Percentiles rank a stretch among this genome's conserved stretches.
Conservation (phyloP, 2,797 vertebrate species). For the Brachyrhaphis roseni region DNA sequence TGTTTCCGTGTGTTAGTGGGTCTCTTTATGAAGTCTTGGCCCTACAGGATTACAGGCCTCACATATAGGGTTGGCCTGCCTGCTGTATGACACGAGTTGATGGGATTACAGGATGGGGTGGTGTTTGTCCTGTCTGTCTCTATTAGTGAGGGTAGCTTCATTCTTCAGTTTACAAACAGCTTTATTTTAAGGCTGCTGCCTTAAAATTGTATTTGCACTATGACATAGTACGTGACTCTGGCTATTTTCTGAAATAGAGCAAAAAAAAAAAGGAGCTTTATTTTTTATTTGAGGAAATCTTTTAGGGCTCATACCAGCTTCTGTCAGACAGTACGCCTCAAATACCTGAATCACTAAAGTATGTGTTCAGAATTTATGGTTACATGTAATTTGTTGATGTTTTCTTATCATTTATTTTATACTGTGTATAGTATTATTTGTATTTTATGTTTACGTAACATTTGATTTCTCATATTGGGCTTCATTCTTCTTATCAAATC, state of each 20-base stretch:
- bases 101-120: conserved; percentile 80
- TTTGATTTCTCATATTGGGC: neutral
- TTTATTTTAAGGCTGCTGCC: neutral
- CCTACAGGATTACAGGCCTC: conserved; percentile 80
- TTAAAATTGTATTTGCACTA: neutral
- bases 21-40: conserved; percentile 79
- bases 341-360: neutral
- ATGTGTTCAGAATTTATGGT: neutral
- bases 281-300: neutral
- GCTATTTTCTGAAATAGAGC: neutral
- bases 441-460: neutral
- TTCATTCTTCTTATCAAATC: neutral
- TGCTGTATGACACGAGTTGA: conserved; percentile 84
- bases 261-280: neutral
- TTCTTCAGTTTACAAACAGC: neutral
- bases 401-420: neutral
- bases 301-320: neutral
- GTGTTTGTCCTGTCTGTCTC: conserved; percentile 70
- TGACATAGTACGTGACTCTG: neutral
- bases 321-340: neutral
- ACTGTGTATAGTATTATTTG: neutral
- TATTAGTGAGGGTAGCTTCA: conserved; percentile 16
- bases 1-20: conserved; percentile 46
- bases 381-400: neutral
- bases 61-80: conserved; percentile 72